Evolutionary conservation across 2,113 vertebrate species (phyloP).

Genomic region (Cryptotis parvus): DNA sequence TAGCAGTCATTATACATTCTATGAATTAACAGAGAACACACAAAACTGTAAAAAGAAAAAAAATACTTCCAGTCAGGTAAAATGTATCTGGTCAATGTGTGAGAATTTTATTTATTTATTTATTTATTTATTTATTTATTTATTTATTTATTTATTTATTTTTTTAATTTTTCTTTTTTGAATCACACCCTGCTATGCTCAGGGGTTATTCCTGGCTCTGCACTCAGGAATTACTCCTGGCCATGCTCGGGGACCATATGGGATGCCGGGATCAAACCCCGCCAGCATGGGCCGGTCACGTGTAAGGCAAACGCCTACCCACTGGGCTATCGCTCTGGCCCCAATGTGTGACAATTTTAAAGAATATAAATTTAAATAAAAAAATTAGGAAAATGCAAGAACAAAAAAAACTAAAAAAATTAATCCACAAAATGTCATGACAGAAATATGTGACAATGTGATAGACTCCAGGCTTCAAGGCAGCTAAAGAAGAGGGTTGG

Average conservation of each 20-base stretch:
- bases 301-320: too few species aligned
- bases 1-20: constrained; percentile 5
- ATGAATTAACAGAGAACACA: neutral
- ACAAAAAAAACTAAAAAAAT: neutral
- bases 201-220: too few species aligned
- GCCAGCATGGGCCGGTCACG: too few species aligned
- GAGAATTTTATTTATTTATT: neutral
- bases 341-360: neutral
- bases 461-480: neutral
- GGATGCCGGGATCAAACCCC: too few species aligned
- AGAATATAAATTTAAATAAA: neutral
- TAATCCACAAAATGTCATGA: constrained; percentile 18
- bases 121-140: too few species aligned
- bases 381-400: neutral
- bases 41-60: constrained; percentile 9
- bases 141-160: too few species aligned
- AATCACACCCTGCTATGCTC: too few species aligned
- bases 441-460: neutral
- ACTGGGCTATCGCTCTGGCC: too few species aligned
- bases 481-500: neutral
- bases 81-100: neutral
- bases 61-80: neutral
- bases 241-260: too few species aligned
- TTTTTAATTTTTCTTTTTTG: too few species aligned
- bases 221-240: too few species aligned